These are phyloP conservation scores for Rhodeus uyekii DNA, from an alignment of 2,797 vertebrate species.

Conservation along the genomic window DNA sequence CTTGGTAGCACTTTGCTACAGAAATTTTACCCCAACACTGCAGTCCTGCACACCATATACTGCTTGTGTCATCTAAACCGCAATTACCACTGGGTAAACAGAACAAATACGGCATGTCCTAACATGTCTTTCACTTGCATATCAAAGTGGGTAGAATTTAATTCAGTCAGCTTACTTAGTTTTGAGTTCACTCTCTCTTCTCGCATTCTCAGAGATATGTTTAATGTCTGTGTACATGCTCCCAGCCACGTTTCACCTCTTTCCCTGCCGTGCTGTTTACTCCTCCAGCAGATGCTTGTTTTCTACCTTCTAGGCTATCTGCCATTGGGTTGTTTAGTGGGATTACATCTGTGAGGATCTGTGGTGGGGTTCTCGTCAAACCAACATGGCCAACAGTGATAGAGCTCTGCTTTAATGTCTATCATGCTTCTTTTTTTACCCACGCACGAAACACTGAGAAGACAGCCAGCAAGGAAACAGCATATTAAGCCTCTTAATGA, in stretches of 20 bases:
- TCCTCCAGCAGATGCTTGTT: conserved; percentile 52
- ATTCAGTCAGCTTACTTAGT: conserved; percentile 32
- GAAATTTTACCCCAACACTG: background rate
- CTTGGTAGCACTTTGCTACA: background rate
- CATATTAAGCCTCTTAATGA: conserved; percentile 72
- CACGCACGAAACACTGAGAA: conserved; percentile 52
- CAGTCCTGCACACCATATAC: background rate
- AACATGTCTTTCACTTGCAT: conserved; percentile 1
- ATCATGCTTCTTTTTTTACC: conserved; percentile 62
- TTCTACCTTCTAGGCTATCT: conserved; percentile 57
- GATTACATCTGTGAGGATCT: conserved; percentile 70
- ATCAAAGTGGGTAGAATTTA: conserved; percentile 11
- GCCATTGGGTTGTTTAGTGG: conserved; percentile 64
- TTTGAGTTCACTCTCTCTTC: conserved; percentile 19
- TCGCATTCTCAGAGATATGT: conserved; percentile 21
- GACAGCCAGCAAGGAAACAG: conserved; percentile 57
- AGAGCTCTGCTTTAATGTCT: conserved; percentile 65
- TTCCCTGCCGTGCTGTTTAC: conserved; percentile 65
- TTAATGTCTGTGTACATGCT: conserved; percentile 54
- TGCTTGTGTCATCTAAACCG: conserved; percentile 1
- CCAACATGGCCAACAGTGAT: conserved; percentile 59
- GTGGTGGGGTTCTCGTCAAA: conserved; percentile 55
- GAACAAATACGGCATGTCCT: background rate
- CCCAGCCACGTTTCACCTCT: conserved; percentile 49
- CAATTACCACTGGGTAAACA: conserved; percentile 23